Evolutionary conservation across 2,797 vertebrate species (phyloP), one percentile per base, ranked within the genome.

Genomic region (Bufotes viridis): DNA sequence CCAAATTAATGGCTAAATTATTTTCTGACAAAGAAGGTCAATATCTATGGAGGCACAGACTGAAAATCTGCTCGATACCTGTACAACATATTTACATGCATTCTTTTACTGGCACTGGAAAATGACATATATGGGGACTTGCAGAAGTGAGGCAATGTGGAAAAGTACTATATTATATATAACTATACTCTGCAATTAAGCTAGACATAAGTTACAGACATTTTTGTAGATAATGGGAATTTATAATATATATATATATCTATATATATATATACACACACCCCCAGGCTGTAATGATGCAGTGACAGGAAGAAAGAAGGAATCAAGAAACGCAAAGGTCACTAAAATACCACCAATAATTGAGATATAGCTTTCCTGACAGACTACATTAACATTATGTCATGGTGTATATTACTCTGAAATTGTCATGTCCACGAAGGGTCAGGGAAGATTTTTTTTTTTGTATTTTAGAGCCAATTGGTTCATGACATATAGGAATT

Each of bases 271-370:
- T 7, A 5, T 7, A 42, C 42, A 53, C 4, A 76, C 1, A 13
- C 42, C 74, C 53, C 20, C 22, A 7, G 74, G 49, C 74, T 24
- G 49, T 76, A 76, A 49, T 76, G 51, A 76, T 51, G 42, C 74
- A 76, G 42, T 76, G 74, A 76, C 49, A 53, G 49, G 74, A 76
- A 76, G 11, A 53, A 76, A 49, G 70, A 76, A 51, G 20, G 49
- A 76, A 53, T 76, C 74, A 53, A 13, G 49, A 18, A 76, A 53
- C 6, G 49, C 17, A 76, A 76, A 76, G 74, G 74, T 76, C 74
- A 76, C 49, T 76, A 49, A 76, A 76, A 76, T 76, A 53, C 20
- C 74, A 76, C 42, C 74, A 76, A 76, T 76, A 76, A 51, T 49
- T 76, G 74, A 76, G 74, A 76, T 53, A 49, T 76, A 53, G 20